Conservation (phyloP, 2,888 invertebrate species). For the Entomobrya proxima region DNA sequence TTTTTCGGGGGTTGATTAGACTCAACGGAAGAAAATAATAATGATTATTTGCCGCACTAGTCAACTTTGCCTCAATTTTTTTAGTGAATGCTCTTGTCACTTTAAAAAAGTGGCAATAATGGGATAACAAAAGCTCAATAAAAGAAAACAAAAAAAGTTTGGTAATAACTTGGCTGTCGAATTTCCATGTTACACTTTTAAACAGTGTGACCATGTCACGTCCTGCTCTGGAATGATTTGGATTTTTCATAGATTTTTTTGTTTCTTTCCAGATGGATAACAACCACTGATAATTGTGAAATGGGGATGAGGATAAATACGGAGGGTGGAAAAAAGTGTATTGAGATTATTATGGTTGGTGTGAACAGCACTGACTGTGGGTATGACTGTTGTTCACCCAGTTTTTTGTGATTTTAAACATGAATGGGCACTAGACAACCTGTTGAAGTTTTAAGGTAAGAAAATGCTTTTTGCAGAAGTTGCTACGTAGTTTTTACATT, state of each 20-base stretch:
- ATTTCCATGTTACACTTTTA: slow-evolving; percentile 53
- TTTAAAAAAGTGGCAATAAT: neutral
- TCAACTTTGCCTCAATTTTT: slow-evolving; percentile 39
- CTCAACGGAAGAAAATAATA: slow-evolving; percentile 54
- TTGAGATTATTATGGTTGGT: neutral
- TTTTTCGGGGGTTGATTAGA: slow-evolving; percentile 46
- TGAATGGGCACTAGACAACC: neutral
- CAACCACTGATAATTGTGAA: neutral
- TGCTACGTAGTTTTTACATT: too few species aligned
- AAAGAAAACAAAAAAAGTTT: neutral
- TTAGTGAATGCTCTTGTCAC: too few species aligned
- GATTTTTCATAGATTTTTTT: neutral
- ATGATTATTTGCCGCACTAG: slow-evolving; percentile 34
- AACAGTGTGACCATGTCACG: slow-evolving; percentile 67
- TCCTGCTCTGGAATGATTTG: neutral
- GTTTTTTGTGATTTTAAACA: neutral
- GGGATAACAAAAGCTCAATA: neutral
- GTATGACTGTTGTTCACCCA: neutral
- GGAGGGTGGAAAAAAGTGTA: neutral
- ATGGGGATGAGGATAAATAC: neutral
- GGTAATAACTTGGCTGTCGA: neutral
- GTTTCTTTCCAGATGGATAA: slow-evolving; percentile 13
- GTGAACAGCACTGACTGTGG: neutral
- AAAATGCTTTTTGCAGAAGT: too few species aligned
- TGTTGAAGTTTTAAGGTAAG: neutral